phyloP scores from a whole-genome alignment of 2,888 invertebrate species.

The Ganaspis brasiliensis region DNA sequence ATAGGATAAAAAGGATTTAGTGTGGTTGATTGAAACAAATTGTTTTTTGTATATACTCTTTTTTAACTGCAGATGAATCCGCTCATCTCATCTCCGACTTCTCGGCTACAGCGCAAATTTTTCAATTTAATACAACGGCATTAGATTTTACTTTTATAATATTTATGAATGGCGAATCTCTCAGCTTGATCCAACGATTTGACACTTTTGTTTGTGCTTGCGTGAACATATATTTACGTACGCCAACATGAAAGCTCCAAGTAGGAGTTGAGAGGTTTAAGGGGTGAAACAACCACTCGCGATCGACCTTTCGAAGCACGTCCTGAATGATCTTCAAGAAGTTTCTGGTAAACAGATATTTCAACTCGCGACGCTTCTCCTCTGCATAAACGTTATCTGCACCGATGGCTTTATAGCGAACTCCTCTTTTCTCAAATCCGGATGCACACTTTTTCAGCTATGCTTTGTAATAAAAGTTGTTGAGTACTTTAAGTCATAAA shows the following conservation, averaged over 20 bases:
- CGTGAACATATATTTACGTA: slow-evolving; percentile 31
- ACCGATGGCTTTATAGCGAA: slow-evolving; percentile 33
- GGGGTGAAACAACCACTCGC: slow-evolving; percentile 35
- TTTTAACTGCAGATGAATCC: too few relatives aligned
- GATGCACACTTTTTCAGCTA: slow-evolving; percentile 32
- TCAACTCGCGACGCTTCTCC: slow-evolving; percentile 38
- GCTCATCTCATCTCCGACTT: too few relatives aligned
- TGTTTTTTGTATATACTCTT: too few relatives aligned
- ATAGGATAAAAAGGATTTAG: too few relatives aligned
- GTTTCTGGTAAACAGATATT: slow-evolving; percentile 44
- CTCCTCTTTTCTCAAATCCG: slow-evolving; percentile 30
- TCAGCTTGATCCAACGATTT: neutral
- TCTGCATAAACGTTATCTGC: slow-evolving; percentile 44
- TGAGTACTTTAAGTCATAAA: slow-evolving; percentile 31
- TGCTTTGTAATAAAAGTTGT: slow-evolving; percentile 38
- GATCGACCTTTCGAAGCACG: slow-evolving; percentile 40
- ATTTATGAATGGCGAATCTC: too few relatives aligned
- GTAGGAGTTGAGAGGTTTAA: slow-evolving; percentile 1
- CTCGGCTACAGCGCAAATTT: neutral
- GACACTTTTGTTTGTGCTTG: slow-evolving; percentile 21
- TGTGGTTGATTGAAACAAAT: too few relatives aligned
- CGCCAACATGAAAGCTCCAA: neutral
- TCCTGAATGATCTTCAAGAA: slow-evolving; percentile 41
- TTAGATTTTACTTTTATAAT: neutral
- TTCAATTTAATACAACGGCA: neutral